Evolutionary conservation across 2,888 invertebrate genomes (phyloP).

Genomic region (Salpingus planirostris): DNA sequence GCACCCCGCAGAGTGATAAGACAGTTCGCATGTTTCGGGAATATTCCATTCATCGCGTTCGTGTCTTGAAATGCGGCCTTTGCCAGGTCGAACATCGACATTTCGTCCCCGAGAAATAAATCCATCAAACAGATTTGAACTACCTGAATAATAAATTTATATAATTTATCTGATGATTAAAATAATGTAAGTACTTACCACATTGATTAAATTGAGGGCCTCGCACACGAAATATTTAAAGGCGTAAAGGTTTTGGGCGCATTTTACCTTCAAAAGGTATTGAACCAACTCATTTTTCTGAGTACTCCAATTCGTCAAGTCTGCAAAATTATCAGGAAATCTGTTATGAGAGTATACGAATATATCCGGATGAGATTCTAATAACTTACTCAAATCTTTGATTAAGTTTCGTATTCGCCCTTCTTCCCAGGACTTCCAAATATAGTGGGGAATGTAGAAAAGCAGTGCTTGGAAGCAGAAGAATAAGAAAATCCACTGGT

Average conservation of each 20-base stretch:
- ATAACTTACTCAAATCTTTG: slow-evolving; percentile 46
- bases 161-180: neutral
- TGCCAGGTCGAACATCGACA: slow-evolving; percentile 51
- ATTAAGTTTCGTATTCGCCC: slow-evolving; percentile 53
- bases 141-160: slow-evolving; percentile 46
- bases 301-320: no score
- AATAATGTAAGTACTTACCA: slow-evolving; percentile 45
- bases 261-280: slow-evolving; percentile 49
- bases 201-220: slow-evolving; percentile 62
- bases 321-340: no score
- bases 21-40: slow-evolving; percentile 63
- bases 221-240: slow-evolving; percentile 62
- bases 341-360: no score
- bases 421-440: slow-evolving; percentile 67
- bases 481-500: slow-evolving; percentile 66
- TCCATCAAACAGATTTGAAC: slow-evolving; percentile 61
- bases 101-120: slow-evolving; percentile 54
- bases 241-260: slow-evolving; percentile 57
- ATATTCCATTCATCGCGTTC: slow-evolving; percentile 56
- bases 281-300: slow-evolving; percentile 49
- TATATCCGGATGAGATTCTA: no score
- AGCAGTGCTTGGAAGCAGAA: slow-evolving; percentile 57
- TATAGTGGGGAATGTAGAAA: slow-evolving; percentile 60
- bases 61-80: slow-evolving; percentile 40
- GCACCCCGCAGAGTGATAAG: slow-evolving; percentile 50